phyloP scores from a whole-genome alignment of 2,113 vertebrate genomes.

The Noctilio leporinus region DNA sequence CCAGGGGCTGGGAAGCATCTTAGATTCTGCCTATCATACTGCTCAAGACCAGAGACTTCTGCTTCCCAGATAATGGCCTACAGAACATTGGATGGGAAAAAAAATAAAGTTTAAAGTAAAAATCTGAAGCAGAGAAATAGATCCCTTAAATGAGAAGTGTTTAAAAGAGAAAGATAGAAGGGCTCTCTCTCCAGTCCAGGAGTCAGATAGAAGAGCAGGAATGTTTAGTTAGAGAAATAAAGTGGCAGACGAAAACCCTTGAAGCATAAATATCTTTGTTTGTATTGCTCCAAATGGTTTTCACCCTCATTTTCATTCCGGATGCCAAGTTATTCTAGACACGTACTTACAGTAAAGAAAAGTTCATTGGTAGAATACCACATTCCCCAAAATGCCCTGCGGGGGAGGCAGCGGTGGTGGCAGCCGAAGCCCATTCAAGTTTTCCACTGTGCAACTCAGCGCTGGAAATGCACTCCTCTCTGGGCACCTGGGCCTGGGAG shows the following conservation, averaged over 20 bases:
- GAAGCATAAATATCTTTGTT: conserved; percentile 23
- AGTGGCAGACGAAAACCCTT: not conserved
- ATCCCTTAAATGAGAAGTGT: not conserved
- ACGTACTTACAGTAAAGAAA: conserved; percentile 41
- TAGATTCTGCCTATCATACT: not conserved
- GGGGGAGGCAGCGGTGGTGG: conserved; percentile 13
- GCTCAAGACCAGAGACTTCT: not conserved
- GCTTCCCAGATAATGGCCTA: not conserved
- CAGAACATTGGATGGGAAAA: not conserved
- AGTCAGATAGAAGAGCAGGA: not conserved
- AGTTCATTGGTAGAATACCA: conserved; percentile 14
- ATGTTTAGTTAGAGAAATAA: not conserved
- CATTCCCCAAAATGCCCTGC: conserved; percentile 50
- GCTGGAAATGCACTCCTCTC: conserved; percentile 28
- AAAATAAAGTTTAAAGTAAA: not conserved
- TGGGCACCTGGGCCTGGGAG: not conserved
- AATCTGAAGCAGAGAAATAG: not conserved
- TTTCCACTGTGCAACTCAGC: not conserved
- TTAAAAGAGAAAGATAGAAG: not conserved
- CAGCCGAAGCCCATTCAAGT: conserved; percentile 51
- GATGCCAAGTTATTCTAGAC: conserved; percentile 50
- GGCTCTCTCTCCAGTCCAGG: not conserved
- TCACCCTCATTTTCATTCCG: not conserved
- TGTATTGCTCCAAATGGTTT: conserved; percentile 39
- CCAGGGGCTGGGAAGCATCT: rapidly evolving